Evolutionary conservation across 1,140 invertebrate species (phyloP), one percentile per base, ranked within the genome.

Genomic region (Drosophila pseudoananassae): DNA sequence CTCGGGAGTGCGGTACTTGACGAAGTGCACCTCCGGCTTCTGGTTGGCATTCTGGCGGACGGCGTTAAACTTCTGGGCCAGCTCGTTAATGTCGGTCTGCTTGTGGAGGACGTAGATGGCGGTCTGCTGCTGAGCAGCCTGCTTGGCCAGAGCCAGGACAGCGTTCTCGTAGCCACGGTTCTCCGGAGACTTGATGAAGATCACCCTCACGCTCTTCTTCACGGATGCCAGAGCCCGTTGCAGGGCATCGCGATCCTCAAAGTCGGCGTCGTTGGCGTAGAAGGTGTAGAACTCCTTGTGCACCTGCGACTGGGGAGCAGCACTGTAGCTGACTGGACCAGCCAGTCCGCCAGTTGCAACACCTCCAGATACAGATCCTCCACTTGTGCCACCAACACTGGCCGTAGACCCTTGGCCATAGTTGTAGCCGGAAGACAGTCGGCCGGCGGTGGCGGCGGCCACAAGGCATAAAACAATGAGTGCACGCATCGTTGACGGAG

Each of bases 1-100:
- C 56, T 90, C 84, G 5, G 76, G 89, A 0, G 89, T 91, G 40
- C 88, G 76, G 25, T 91, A 91, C 52, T 91, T 91, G 49, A 91
- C 88, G 33, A 91, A 91, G 61, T 90, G 89, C 23, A 91, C 89
- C 50, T 91, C 89, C 10, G 88, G 89, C 38, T 76, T 89, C 29
- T 70, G 40, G 52, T 73, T 80, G 43, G 75, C 71, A 9, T 76
- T 83, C 58, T 80, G 69, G 33, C 71, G 76, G 4, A 83, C 63
- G 15, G 76, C 78, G 23, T 90, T 85, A 56, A 91, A 82, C 59
- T 91, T 89, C 51, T 87, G 71, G 20, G 88, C 89, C 73, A 91
- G 49, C 27, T 76, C 83, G 10, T 57, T 60, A 49, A 91, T 68
- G 49, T 91, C 89, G 6, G 72, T 68, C 51, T 91, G 89, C 46